These are phyloP conservation scores for Lymantria dispar DNA, from an alignment of 2,888 invertebrate genomes.

Conservation along the genomic window DNA sequence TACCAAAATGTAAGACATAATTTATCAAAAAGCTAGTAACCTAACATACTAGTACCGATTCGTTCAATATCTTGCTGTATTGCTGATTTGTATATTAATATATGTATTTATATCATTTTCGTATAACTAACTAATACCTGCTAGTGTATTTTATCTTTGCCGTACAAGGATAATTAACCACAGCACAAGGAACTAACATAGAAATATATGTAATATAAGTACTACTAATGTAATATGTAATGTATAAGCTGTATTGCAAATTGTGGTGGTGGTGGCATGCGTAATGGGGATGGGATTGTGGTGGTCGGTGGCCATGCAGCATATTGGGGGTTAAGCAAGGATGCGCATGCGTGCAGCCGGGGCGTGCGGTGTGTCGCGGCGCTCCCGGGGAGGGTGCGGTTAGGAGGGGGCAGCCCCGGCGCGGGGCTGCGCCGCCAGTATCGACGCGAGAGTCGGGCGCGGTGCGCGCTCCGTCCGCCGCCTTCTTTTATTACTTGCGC, in stretches of 20 bases:
- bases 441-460: conserved; percentile 82
- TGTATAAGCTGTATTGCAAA: not conserved
- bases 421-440: conserved; percentile 70
- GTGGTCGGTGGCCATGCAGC: conserved; percentile 20
- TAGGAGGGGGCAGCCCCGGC: conserved; percentile 42
- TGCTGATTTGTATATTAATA: too few relatives aligned
- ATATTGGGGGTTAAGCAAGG: conserved; percentile 15
- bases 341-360: conserved; percentile 29
- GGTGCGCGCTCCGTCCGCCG: conserved; percentile 74
- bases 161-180: conserved; percentile 15
- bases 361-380: conserved; percentile 29
- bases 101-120: too few relatives aligned
- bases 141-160: not conserved
- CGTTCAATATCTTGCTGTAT: too few relatives aligned
- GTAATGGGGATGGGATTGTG: conserved; percentile 4
- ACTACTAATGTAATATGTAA: not conserved
- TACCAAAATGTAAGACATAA: too few relatives aligned
- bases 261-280: conserved; percentile 11
- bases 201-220: conserved; percentile 10
- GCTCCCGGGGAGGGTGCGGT: conserved; percentile 33
- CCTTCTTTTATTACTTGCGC: conserved; percentile 43
- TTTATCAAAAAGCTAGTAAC: too few relatives aligned
- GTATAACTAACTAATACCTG: not conserved
- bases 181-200: conserved; percentile 16
- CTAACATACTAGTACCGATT: too few relatives aligned